Percentiles rank a stretch among this genome's conserved stretches.
Conservation (phyloP, 2,113 vertebrate species). For the Tupaia tana region DNA sequence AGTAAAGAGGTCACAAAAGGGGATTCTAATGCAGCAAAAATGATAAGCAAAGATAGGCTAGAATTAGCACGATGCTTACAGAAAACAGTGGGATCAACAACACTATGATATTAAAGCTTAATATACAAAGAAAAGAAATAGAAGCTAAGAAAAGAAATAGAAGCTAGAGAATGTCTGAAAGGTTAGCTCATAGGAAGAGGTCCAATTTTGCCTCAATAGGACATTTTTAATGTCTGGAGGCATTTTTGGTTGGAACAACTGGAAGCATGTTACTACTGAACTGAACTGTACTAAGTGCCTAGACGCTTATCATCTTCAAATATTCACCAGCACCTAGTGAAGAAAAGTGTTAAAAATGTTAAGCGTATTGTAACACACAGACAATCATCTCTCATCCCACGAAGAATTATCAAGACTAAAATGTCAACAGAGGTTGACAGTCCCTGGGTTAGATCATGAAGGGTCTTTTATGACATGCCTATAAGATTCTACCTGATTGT, state of each 20-base stretch:
- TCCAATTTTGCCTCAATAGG: not conserved
- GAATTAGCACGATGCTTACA: constrained; percentile 4
- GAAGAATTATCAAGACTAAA: not conserved
- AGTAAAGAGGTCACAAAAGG: not conserved
- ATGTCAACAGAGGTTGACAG: not conserved
- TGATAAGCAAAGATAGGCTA: not conserved
- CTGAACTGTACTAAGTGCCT: no score
- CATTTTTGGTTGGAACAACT: not conserved
- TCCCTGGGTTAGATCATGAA: not conserved
- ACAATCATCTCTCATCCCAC: not conserved
- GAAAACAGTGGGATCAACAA: not conserved
- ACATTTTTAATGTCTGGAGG: not conserved
- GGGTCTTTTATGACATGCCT: not conserved
- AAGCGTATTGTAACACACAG: not conserved
- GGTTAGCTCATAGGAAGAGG: not conserved
- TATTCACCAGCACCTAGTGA: not conserved
- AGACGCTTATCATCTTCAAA: no score
- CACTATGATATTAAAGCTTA: not conserved
- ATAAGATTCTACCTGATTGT: not conserved
- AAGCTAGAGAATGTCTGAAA: not conserved
- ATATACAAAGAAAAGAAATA: not conserved
- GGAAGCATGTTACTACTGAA: not conserved
- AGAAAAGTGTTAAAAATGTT: not conserved
- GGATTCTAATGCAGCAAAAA: not conserved
- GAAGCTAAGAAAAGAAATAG: not conserved